A percentile compares a stretch with the other conserved stretches of the same genome.
Evolutionary conservation across 2,797 vertebrate species (phyloP).

Genomic region (Peromyscus nudipes): DNA sequence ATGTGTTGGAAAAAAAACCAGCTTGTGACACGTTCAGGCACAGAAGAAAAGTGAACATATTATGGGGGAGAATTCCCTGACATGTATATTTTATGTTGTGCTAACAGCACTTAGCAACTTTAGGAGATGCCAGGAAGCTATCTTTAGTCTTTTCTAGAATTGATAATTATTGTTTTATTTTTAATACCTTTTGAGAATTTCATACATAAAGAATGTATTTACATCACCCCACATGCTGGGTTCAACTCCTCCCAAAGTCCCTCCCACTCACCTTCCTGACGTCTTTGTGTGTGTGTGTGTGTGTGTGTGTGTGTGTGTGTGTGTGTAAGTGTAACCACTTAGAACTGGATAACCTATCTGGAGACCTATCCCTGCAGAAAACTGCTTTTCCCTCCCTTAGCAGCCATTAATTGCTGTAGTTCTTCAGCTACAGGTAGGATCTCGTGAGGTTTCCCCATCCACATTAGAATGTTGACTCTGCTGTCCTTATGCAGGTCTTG

Average conservation of each 20-base stretch:
- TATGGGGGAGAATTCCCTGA: neutral
- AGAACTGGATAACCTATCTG: neutral
- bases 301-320: neutral
- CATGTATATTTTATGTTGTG: conserved; percentile 15
- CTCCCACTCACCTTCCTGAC: neutral
- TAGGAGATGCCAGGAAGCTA: neutral
- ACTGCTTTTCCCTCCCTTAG: neutral
- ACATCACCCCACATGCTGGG: neutral
- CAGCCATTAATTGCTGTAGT: neutral
- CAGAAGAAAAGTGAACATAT: neutral
- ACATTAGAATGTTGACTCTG: neutral
- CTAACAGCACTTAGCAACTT: neutral
- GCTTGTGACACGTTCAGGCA: neutral
- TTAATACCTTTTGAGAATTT: neutral
- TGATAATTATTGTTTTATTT: neutral
- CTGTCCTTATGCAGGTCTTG: neutral
- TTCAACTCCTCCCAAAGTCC: neutral
- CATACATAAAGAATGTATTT: neutral
- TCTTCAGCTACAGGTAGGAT: neutral
- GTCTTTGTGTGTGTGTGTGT: neutral
- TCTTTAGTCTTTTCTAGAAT: conserved; percentile 20
- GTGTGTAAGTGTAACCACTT: neutral
- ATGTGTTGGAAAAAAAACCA: neutral
- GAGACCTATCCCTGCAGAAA: neutral
- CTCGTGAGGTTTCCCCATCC: neutral